Percentiles rank a stretch among this genome's conserved stretches.
phyloP scores from a whole-genome alignment of 2,113 vertebrate species.

The Apteryx owenii region DNA sequence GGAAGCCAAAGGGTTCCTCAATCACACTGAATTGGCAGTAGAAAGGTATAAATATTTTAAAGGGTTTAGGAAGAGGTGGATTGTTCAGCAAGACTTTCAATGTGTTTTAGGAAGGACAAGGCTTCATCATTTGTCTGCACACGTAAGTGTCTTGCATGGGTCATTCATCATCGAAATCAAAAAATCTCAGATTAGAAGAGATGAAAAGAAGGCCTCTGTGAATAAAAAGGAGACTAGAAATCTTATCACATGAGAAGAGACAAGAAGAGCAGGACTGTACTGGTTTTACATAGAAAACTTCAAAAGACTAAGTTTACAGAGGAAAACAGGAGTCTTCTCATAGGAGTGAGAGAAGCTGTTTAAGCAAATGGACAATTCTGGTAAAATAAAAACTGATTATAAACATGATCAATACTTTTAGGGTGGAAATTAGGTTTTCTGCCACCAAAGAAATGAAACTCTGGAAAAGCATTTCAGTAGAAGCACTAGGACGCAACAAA shows the following conservation, averaged over 20 bases:
- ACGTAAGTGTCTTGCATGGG: background rate
- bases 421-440: background rate
- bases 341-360: background rate
- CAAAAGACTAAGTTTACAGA: background rate
- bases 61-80: background rate
- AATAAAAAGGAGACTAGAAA: background rate
- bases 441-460: background rate
- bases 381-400: background rate
- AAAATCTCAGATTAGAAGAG: background rate
- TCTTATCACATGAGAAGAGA: background rate
- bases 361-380: background rate
- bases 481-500: background rate
- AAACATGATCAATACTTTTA: background rate
- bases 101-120: background rate
- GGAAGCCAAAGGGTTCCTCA: background rate
- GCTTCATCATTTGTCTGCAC: background rate
- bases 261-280: background rate
- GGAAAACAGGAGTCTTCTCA: background rate
- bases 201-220: background rate
- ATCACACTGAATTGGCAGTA: fast-evolving
- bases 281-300: background rate
- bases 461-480: background rate
- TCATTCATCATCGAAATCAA: background rate
- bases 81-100: background rate
- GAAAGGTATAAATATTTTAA: background rate